These are phyloP conservation scores for Lycodopsis pacificus DNA, from an alignment of 2,797 vertebrate genomes.

Conservation along the genomic window DNA sequence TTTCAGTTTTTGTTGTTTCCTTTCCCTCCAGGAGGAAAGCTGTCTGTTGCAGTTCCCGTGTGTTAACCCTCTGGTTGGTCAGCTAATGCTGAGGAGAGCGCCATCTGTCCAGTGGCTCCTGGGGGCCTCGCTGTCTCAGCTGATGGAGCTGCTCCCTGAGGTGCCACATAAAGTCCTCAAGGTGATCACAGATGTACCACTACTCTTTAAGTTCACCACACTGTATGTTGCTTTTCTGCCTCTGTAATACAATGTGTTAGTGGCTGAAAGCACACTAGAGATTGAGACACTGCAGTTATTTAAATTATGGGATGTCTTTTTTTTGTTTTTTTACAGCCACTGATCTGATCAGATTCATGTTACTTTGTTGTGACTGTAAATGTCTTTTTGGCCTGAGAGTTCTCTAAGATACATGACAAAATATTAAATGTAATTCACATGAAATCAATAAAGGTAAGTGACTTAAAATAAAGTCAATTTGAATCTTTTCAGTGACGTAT, in stretches of 20 bases:
- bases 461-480: background rate
- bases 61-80: conserved; percentile 90
- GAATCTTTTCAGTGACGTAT: background rate
- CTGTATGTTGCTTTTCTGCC: background rate
- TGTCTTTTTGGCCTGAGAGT: background rate
- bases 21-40: conserved; percentile 86
- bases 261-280: background rate
- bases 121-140: conserved; percentile 83
- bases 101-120: conserved; percentile 87
- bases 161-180: conserved; percentile 92
- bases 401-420: too few relatives aligned
- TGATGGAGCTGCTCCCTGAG: conserved; percentile 88
- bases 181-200: conserved; percentile 74
- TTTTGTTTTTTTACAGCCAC: background rate
- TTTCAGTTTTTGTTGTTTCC: background rate
- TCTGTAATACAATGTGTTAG: background rate
- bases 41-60: conserved; percentile 89
- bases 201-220: background rate
- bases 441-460: background rate
- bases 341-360: background rate
- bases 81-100: conserved; percentile 89
- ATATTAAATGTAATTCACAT: background rate
- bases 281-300: background rate
- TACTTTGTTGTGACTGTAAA: background rate
- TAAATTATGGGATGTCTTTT: background rate